Conservation (phyloP, 2,113 vertebrate genomes). For the Brachyhypopomus gauderio region DNA sequence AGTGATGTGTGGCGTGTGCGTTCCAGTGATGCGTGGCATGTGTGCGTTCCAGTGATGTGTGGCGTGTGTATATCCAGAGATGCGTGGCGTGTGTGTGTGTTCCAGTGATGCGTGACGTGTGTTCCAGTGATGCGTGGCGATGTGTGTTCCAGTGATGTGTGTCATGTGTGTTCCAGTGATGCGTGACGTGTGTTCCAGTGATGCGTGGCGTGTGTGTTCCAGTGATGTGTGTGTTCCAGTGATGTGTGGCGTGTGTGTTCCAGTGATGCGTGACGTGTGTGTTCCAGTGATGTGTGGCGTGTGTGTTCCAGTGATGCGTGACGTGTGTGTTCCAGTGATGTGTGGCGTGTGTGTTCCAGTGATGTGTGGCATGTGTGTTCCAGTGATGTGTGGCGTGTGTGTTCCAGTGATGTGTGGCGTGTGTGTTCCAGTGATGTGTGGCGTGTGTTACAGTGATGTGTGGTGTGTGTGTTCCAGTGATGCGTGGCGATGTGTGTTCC, state of each 20-base stretch:
- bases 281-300: too few species aligned
- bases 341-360: background rate
- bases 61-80: background rate
- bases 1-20: background rate
- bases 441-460: background rate
- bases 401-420: background rate
- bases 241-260: constrained; percentile 4
- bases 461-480: background rate
- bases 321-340: background rate
- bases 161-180: background rate
- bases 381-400: background rate
- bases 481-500: background rate
- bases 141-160: background rate
- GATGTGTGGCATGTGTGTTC: too few species aligned
- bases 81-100: background rate
- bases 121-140: background rate
- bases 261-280: background rate
- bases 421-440: background rate
- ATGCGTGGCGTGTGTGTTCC: background rate
- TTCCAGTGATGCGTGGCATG: too few species aligned
- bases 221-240: too few species aligned
- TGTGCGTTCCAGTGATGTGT: background rate
- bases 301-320: background rate
- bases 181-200: background rate
- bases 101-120: background rate